phyloP scores from a whole-genome alignment of 2,797 vertebrate genomes.

The Pseudocheirus occidentalis region DNA sequence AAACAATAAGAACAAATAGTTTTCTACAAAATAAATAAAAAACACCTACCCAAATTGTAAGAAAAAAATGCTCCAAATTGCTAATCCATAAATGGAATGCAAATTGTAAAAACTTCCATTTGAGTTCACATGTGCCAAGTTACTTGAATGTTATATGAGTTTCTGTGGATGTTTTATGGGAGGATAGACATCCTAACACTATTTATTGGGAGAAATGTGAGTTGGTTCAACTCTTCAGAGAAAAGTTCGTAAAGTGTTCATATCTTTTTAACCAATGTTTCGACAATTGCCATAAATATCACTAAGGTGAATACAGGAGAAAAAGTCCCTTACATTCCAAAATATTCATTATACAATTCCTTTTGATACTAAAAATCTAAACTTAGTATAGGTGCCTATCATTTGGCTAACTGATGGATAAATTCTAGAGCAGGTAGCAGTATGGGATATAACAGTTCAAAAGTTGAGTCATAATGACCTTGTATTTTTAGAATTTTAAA shows the following conservation, averaged over 20 bases:
- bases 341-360: too few species aligned
- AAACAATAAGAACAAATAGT: neutral
- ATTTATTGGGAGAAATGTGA: neutral
- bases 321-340: too few species aligned
- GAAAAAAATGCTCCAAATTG: neutral
- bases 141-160: neutral
- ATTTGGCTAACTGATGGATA: neutral
- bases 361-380: too few species aligned
- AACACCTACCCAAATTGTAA: neutral
- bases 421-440: neutral
- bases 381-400: neutral
- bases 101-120: neutral
- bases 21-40: neutral
- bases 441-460: neutral
- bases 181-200: neutral
- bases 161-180: neutral
- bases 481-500: neutral
- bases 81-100: neutral
- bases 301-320: too few species aligned
- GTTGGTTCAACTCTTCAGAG: neutral
- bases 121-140: neutral
- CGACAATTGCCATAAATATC: neutral
- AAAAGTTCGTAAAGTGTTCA: neutral
- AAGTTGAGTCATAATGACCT: neutral
- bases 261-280: neutral